A percentile compares a stretch with the other conserved stretches of the same genome.
These are phyloP conservation scores for Busseola fusca DNA, from an alignment of 2,888 invertebrate genomes.

Conservation along the genomic window DNA sequence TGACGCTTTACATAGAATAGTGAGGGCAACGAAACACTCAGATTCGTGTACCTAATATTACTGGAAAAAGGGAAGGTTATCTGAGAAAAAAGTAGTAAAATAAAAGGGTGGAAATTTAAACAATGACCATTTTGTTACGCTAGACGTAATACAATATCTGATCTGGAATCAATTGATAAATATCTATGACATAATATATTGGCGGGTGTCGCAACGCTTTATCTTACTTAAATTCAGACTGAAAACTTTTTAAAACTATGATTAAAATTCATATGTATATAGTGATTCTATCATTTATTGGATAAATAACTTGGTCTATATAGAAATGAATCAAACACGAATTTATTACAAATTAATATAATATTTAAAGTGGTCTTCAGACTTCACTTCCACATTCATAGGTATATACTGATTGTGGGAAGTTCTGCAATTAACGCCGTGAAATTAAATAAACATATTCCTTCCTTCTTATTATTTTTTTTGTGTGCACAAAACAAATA, in stretches of 20 bases:
- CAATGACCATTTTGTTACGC: constrained; percentile 41
- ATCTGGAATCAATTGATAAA: constrained; percentile 17
- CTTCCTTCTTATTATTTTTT: constrained; percentile 1
- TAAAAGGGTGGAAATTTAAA: constrained; percentile 32
- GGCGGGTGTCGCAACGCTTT: constrained; percentile 19
- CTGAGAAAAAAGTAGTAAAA: constrained; percentile 5
- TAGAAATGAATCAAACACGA: not conserved
- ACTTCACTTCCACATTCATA: not conserved
- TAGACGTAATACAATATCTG: too few species aligned
- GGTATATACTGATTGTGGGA: not conserved
- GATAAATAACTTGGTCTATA: not conserved
- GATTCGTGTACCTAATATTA: not conserved
- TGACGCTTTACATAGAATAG: constrained; percentile 5
- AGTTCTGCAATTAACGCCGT: not conserved
- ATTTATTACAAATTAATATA: not conserved
- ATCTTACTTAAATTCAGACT: constrained; percentile 11
- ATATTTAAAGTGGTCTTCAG: not conserved
- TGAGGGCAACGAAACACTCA: not conserved
- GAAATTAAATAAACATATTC: constrained; percentile 8
- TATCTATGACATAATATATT: constrained; percentile 35
- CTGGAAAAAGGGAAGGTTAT: not conserved
- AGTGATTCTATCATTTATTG: not conserved
- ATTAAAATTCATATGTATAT: not conserved
- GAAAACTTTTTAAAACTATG: not conserved
- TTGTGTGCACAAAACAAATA: too few species aligned